Evolutionary conservation across 2,888 invertebrate genomes (phyloP), one percentile per base, ranked within the genome.

Genomic region (Anarsia innoxiella): DNA sequence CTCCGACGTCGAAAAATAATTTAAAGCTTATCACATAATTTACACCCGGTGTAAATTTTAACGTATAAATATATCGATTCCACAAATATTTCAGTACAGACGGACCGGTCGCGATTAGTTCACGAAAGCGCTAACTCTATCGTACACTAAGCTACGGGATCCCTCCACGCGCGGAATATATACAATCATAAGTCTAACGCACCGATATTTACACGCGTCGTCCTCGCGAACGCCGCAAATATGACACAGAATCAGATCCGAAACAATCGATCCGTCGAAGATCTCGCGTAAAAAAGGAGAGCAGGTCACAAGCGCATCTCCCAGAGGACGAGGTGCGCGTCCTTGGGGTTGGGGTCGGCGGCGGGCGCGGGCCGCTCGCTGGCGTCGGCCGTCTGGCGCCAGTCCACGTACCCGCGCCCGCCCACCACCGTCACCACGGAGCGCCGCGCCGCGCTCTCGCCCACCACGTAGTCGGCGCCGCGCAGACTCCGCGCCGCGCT

Each of bases 261-360:
- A 34, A 35, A 36, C 25, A 36, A 40, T 40, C 44, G 45, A 51
- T 53, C 49, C 45, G 51, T 45, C 45, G 41, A 42, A 38, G 12
- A 40, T 14, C 36, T 40, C 43, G 53, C 53, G 48, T 51, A 48
- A 37, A 37, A 16, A n/a, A 11, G 23, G 11, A 9, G 25, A 11
- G 27, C 40, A 44, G 57, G 69, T 80, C 76, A 83, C 74, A 80
- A 67, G 33, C 84, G 70, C 80, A 77, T 83, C 54, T 96, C 96
- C 95, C 96, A 96, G 32, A 96, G 88, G 45, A 95, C 91, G 58
- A 96, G 91, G 76, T 95, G 94, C 10, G 96, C 95, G 86, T 95
- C 94, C 59, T 89, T 93, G 44, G 91, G 91, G 69, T 93, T 93
- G 31, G 91, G 91, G 43, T 91, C 91, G 31, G 87, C 87, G 26